Conservation (phyloP, 30 jellyfish, hydroid and myxozoan genomes). For the Phacellophora camtschatica region DNA sequence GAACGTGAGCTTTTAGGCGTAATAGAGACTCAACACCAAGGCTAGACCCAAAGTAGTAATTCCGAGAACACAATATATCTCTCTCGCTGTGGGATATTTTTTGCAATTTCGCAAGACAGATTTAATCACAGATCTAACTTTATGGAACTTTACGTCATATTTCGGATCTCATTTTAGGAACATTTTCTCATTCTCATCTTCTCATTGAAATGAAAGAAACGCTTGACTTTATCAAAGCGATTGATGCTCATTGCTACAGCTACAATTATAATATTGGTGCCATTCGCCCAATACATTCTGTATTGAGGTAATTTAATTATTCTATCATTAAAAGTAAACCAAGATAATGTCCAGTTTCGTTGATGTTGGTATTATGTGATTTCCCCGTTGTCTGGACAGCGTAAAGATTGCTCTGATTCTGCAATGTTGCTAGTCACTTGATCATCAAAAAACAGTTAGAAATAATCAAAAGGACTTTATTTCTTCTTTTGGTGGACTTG, state of each 20-base stretch:
- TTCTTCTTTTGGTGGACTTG: neutral
- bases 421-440: neutral
- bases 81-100: constrained; percentile 21
- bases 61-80: no score
- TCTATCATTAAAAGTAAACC: neutral
- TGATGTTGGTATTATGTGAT: neutral
- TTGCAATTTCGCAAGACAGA: neutral
- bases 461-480: neutral
- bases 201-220: constrained; percentile 14
- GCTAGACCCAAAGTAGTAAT: no score
- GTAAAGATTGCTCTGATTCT: neutral
- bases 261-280: neutral
- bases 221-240: constrained; percentile 25
- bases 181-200: neutral
- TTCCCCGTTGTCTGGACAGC: constrained; percentile 11
- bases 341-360: constrained; percentile 26
- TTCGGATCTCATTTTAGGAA: neutral
- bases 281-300: constrained; percentile 38
- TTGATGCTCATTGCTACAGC: constrained; percentile 12
- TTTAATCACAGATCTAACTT: neutral
- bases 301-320: constrained; percentile 17
- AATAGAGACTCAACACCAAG: no score
- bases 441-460: neutral
- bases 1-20: no score
- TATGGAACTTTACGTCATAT: neutral